Evolutionary conservation across 2,113 vertebrate species (phyloP), one percentile per base, ranked within the genome.

Genomic region (Chamaetylas fuelleborni): DNA sequence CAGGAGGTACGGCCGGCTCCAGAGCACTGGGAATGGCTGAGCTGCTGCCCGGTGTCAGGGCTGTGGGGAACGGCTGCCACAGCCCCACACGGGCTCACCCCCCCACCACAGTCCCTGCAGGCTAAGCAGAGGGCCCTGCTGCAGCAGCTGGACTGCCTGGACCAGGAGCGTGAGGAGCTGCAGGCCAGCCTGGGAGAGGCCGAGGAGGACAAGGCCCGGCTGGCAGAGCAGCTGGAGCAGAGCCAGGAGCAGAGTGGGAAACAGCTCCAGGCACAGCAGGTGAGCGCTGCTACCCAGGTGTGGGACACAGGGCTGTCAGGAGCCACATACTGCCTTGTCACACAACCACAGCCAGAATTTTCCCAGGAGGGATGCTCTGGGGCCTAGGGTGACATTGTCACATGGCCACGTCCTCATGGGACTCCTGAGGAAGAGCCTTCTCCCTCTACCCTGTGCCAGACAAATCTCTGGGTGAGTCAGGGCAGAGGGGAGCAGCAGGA

Each of bases 101-200:
- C 2, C 24, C 58, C 51, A 6, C 3, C 77, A 25, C 84, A 99
- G 99, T 98, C 98, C 33, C 97, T 99, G 92, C 98, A 99, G 97
- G 97, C 95, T 77, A 99, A 99, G 95, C 99, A 99, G 95, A 98
- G 80, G 16, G 92, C 93, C 56, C 97, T 99, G 92, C 74, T 98
- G 61, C 98, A 98, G 95, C 98, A 98, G 93, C 95, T 99, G 7
- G 97, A 98, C 79, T 90, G 92, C 74, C 92, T 99, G 23, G 98
- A 99, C 48, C 97, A 96, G 95, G 98, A 99, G 94, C 97, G 97
- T 1, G 98, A 99, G 83, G 98, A 98, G 94, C 97, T 99, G 60
- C 98, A 97, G 77, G 84, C 81, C 67, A 95, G 96, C 53, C 76
- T 99, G 96, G 98, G 73, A 1, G 97, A 98, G 67, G 97, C 96